A percentile compares a stretch with the other conserved stretches of the same genome.
These are phyloP conservation scores for Esperia sulphurella DNA, from an alignment of 2,888 invertebrate genomes.

Conservation along the genomic window DNA sequence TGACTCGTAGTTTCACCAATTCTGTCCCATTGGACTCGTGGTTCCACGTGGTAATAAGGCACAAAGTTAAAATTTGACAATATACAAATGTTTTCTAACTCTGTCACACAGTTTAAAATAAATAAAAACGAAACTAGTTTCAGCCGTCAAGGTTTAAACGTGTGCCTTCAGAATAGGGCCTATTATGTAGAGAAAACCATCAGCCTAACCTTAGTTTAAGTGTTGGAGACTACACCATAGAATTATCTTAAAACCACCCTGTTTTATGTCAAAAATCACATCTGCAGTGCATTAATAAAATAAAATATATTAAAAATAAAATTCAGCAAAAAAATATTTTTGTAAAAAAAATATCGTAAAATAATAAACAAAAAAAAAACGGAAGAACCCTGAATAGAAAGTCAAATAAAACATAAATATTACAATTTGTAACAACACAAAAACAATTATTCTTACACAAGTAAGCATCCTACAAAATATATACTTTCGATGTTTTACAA, in stretches of 20 bases:
- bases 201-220: background rate
- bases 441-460: constrained; percentile 22
- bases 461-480: constrained; percentile 34
- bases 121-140: too few relatives aligned
- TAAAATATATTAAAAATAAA: constrained; percentile 10
- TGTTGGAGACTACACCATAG: background rate
- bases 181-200: too few relatives aligned
- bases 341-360: constrained; percentile 6
- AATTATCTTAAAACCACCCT: background rate
- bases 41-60: too few relatives aligned
- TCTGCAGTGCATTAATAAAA: constrained; percentile 7
- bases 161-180: too few relatives aligned
- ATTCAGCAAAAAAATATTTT: constrained; percentile 7
- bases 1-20: too few relatives aligned
- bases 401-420: constrained; percentile 11
- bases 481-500: constrained; percentile 25
- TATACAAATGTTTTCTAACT: too few relatives aligned
- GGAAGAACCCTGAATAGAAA: constrained; percentile 3
- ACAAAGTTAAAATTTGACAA: too few relatives aligned
- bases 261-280: constrained; percentile 1
- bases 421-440: constrained; percentile 16
- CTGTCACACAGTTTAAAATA: too few relatives aligned
- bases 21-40: too few relatives aligned
- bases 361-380: constrained; percentile 18
- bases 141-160: too few relatives aligned